A percentile compares a stretch with the other conserved stretches of the same genome.
These are phyloP conservation scores for Gyps fulvus DNA, from an alignment of 2,113 vertebrate species.

Conservation along the genomic window DNA sequence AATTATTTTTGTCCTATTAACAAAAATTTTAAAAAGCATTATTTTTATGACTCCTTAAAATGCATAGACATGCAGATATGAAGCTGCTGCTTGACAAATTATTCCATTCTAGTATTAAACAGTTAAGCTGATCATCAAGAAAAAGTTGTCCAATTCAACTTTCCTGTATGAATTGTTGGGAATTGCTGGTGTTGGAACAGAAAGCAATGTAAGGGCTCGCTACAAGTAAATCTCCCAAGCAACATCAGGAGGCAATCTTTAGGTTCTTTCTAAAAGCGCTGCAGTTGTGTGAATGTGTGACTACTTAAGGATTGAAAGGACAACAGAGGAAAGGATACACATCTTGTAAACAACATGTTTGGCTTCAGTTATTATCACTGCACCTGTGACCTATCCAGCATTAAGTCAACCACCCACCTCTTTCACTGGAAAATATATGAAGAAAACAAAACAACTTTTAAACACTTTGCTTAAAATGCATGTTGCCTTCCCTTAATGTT, in stretches of 20 bases:
- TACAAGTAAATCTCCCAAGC: not conserved
- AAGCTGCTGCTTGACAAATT: not conserved
- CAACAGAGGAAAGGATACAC: not conserved
- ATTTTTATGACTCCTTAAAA: not conserved
- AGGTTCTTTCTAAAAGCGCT: not conserved
- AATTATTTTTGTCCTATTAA: not conserved
- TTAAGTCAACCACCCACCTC: not conserved
- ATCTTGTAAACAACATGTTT: not conserved
- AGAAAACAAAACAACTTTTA: not conserved
- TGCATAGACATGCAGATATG: not conserved
- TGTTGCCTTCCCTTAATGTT: not conserved
- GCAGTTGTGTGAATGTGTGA: not conserved
- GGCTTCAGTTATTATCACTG: not conserved
- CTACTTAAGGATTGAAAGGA: not conserved
- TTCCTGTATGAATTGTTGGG: not conserved
- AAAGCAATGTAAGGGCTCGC: not conserved
- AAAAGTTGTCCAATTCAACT: not conserved
- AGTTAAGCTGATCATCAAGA: not conserved
- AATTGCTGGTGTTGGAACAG: not conserved
- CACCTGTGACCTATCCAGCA: not conserved
- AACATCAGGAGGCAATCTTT: not conserved
- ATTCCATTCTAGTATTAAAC: not conserved
- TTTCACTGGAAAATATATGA: not conserved
- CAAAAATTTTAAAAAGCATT: not conserved
- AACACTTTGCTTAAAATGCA: not conserved